Conservation (phyloP, 2,113 vertebrate genomes). For the Cinclus mexicanus region DNA sequence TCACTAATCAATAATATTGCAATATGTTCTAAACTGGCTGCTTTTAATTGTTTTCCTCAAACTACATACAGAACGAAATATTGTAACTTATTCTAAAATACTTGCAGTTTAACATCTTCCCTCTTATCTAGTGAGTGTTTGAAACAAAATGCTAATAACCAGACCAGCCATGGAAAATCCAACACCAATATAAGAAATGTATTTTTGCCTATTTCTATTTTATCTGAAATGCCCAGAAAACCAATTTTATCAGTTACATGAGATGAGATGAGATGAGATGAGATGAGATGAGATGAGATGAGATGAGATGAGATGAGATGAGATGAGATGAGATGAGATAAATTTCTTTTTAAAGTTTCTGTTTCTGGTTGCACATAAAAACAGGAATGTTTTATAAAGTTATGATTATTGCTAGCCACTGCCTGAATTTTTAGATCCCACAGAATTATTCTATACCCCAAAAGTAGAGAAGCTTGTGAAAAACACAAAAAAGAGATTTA, state of each 20-base stretch:
- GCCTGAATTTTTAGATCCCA: neutral
- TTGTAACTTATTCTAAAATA: neutral
- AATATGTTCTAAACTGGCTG: neutral
- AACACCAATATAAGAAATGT: slow-evolving; percentile 35
- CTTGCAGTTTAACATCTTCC: neutral
- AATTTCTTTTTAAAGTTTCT: neutral
- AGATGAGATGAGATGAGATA: neutral
- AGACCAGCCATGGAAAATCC: slow-evolving; percentile 54
- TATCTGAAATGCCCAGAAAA: slow-evolving; percentile 62
- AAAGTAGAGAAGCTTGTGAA: neutral
- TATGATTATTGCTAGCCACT: neutral
- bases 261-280: neutral
- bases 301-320: neutral
- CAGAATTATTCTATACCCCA: neutral
- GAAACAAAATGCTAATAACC: slow-evolving; percentile 59
- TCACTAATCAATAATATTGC: neutral
- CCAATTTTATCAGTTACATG: neutral
- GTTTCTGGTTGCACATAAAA: neutral
- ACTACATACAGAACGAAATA: neutral
- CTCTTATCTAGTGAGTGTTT: slow-evolving; percentile 69
- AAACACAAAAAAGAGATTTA: neutral
- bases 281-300: neutral
- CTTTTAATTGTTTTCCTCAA: neutral
- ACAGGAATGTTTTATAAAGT: neutral
- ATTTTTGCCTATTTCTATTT: slow-evolving; percentile 39